Evolutionary conservation across 1,140 invertebrate genomes (phyloP), one percentile per base, ranked within the genome.

Genomic region (Pectinophora gossypiella): DNA sequence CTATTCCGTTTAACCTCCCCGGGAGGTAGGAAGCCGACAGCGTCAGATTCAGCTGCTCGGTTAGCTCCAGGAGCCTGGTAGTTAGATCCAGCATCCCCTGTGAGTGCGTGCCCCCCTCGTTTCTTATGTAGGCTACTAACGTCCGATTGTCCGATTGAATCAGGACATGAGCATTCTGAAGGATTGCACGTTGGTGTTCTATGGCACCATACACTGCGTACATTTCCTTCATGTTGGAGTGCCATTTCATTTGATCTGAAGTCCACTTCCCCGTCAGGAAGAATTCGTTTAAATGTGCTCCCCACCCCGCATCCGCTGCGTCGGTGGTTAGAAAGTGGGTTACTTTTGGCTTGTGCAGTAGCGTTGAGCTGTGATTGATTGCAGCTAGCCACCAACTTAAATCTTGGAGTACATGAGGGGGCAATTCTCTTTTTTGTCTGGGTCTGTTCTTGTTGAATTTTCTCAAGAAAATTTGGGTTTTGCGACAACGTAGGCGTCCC

Each of bases 1-100:
- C 64, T 2, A 71, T 56, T 10, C 42, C 58, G 56, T 84, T 81
- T 68, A 64, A 77, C 16, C 27, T 54, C 7, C 72, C 70, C 0
- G 65, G 66, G 1, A 78, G 53, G 36, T 78, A 59, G n/a, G 59
- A 32, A 20, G 68, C 58, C 7, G 47, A 65, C 12, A 72, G 20
- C 0, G 57, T 53, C 16, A 79, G 68, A 1, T n/a, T 32, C 2
- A 12, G 27, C n/a, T 32, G 9, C n/a, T 32, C 9, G 7, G 16
- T 10, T 9, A 40, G 13, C 2, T 40, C 12, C 6, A 40, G 16
- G 7, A 40, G n/a, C 13, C 7, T 10, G 7, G 7, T 13, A 7
- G 38, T 40, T 19, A 40, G 38, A 6, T 15, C 7, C 38, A 40
- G n/a, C 16, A 40, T 10, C 10, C 1, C 10, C 7, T 7, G 3